Percentiles rank a stretch among this genome's conserved stretches.
Conservation (phyloP, 2,113 vertebrate genomes). For the Baryphthengus martii region DNA sequence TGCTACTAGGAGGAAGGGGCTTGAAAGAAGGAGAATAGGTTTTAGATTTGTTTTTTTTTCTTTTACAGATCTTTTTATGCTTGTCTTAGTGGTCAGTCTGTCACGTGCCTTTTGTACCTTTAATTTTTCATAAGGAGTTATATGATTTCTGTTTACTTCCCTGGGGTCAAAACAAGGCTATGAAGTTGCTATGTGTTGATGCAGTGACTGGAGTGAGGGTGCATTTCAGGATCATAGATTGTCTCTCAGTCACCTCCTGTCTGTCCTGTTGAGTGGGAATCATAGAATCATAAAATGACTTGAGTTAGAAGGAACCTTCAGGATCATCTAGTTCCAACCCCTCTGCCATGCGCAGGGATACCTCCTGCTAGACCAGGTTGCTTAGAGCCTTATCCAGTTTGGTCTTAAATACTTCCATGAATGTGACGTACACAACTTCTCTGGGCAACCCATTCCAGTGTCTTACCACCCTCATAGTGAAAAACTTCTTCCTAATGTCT, state of each 20-base stretch:
- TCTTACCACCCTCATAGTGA: too few relatives aligned
- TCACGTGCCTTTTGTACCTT: not conserved
- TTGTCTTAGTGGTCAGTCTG: not conserved
- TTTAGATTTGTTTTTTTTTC: not conserved
- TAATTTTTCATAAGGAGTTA: not conserved
- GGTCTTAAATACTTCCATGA: too few relatives aligned
- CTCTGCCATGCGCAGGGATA: too few relatives aligned
- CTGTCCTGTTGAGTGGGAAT: not conserved
- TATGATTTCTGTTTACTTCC: not conserved
- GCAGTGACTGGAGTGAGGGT: not conserved
- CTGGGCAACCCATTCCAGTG: too few relatives aligned
- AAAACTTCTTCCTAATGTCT: too few relatives aligned
- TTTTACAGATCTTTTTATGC: not conserved
- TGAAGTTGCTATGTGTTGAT: not conserved
- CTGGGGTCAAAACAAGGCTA: not conserved
- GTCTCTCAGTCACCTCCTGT: not conserved
- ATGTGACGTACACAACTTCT: too few relatives aligned
- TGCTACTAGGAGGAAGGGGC: not conserved
- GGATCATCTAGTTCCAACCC: too few relatives aligned
- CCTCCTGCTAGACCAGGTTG: too few relatives aligned
- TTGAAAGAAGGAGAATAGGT: not conserved
- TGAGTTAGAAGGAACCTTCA: too few relatives aligned
- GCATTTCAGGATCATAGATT: not conserved
- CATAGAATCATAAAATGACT: too few relatives aligned
- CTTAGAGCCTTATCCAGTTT: too few relatives aligned